Evolutionary conservation across 2,888 invertebrate genomes (phyloP), one percentile per base, ranked within the genome.

Genomic region (Drosophila recens): DNA sequence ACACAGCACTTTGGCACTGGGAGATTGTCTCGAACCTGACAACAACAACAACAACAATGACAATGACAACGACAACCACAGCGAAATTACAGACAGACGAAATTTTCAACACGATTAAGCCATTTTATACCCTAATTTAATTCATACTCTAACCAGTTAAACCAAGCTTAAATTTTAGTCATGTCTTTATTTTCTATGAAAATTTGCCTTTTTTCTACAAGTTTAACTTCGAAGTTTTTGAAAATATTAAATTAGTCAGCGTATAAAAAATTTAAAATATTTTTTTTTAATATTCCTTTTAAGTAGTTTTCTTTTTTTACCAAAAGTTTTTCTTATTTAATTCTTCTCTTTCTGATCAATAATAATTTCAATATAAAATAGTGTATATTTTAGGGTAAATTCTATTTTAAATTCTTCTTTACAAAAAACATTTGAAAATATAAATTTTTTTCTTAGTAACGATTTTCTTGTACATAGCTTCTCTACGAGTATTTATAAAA

Each of bases 61-160:
- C 33, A 13, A 27, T 34, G 43, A 43, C 67, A 61, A 62, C 23
- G 40, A 53, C 63, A 63, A 40, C 56, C 54, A 13, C 63, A 51
- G 20, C 51, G 6, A 69, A 56, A 42, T 27, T 54, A 42, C 30
- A 42, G 13, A 27, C 13, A 13, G 30, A 17, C 30, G 17, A 54
- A 42, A 23, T 13, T 49, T 54, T 69, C 5, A 36, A 8, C 15
- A 4, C 17, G 10, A 10, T 13, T 4, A 34, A 23, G 6, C 23
- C 30, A 4, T 13, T 4, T 17, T 15, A 45, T 45, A 34, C 33
- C 4, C 49, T 38, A 23, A 42, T 38, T 30, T 45, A 5, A 34
- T 34, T 17, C 4, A 17, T 13, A 33, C 33, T 13, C n/a, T 51
- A 13, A 15, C 8, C 27, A 13, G 27, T 3, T 15, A 13, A 27